These are phyloP conservation scores for Thereuonema tuberculata DNA, from an alignment of 1,140 invertebrate genomes.

Conservation along the genomic window DNA sequence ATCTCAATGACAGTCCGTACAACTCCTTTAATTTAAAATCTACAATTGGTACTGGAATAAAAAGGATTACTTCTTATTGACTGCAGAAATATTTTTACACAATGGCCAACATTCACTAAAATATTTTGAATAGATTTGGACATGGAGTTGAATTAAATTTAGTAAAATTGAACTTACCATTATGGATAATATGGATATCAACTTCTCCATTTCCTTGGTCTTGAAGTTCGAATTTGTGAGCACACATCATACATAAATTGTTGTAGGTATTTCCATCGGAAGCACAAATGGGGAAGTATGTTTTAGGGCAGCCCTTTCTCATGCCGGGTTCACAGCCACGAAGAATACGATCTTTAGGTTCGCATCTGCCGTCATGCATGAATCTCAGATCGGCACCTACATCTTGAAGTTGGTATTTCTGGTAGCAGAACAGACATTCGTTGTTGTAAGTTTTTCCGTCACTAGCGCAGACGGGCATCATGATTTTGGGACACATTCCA, in stretches of 20 bases:
- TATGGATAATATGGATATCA: too few species aligned
- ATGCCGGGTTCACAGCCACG: neutral
- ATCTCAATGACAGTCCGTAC: too few species aligned
- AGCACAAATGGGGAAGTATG: conserved; percentile 57
- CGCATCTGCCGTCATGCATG: neutral
- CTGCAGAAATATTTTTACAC: too few species aligned
- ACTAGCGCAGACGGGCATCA: conserved; percentile 69
- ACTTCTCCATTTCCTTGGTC: too few species aligned
- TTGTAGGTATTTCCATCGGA: conserved; percentile 43
- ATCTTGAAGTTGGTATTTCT: conserved; percentile 44
- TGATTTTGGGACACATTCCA: too few species aligned
- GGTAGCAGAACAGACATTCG: conserved; percentile 60
- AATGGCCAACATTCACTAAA: too few species aligned
- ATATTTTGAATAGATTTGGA: too few species aligned
- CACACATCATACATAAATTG: conserved; percentile 37
- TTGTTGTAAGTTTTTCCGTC: conserved; percentile 76
- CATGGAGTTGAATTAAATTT: too few species aligned
- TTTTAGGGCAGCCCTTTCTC: conserved; percentile 29
- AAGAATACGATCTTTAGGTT: neutral
- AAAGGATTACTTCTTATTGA: too few species aligned
- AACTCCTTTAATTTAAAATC: too few species aligned
- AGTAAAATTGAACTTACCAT: too few species aligned
- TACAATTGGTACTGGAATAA: too few species aligned
- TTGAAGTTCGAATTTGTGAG: neutral
- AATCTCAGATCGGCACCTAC: neutral